phyloP scores from a whole-genome alignment of 2,888 invertebrate genomes.

The Torymus texanus region DNA sequence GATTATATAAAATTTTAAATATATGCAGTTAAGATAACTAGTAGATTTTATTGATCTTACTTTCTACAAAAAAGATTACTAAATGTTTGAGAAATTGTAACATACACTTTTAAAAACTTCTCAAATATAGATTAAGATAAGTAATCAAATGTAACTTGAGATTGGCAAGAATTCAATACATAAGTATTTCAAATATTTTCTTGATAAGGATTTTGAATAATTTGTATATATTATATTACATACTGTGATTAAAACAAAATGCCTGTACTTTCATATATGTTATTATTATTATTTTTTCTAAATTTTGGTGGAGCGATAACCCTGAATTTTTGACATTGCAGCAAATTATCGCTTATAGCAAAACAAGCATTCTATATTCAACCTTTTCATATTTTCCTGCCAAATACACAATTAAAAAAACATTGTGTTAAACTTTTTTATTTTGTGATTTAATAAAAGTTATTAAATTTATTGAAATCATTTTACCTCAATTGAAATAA shows the following conservation, averaged over 20 bases:
- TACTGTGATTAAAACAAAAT: too few relatives aligned
- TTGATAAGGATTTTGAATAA: too few relatives aligned
- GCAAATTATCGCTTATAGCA: conserved; percentile 50
- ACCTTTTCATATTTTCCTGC: neutral
- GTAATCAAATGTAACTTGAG: neutral
- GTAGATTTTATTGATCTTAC: conserved; percentile 14
- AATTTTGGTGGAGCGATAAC: neutral
- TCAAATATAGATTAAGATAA: too few relatives aligned
- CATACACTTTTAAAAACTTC: neutral
- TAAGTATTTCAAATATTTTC: neutral
- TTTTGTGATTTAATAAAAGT: too few relatives aligned
- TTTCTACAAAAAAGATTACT: neutral
- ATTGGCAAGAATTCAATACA: neutral
- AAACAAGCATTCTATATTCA: conserved; percentile 35
- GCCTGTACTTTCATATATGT: too few relatives aligned
- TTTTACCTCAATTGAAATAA: neutral
- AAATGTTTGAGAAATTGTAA: too few relatives aligned
- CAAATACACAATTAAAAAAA: too few relatives aligned
- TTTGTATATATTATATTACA: too few relatives aligned
- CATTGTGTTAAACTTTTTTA: too few relatives aligned
- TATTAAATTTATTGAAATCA: neutral
- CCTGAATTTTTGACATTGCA: conserved; percentile 17
- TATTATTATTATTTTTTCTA: too few relatives aligned
- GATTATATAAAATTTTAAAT: conserved; percentile 20
- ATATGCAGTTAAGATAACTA: conserved; percentile 1